Evolutionary conservation across 2,113 vertebrate species (phyloP).

Genomic region (Danio rerio): GRCz12tu NC_133184.1:27206001-27206500

Average conservation of each 20-base stretch:
- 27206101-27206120: constrained; percentile 24
- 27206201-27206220: constrained; percentile 13
- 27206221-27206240: constrained; percentile 38
- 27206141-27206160: constrained; percentile 48
- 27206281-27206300: constrained; percentile 31
- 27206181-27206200: constrained; percentile 45
- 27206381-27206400: neutral
- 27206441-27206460: too few species aligned
- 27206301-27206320: constrained; percentile 5
- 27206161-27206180: constrained; percentile 35
- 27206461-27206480: too few species aligned
- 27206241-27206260: constrained; percentile 51
- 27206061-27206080: neutral
- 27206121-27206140: constrained; percentile 35
- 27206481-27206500: too few species aligned
- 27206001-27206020: constrained; percentile 47
- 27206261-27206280: constrained; percentile 43
- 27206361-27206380: neutral
- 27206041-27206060: constrained; percentile 35
- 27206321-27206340: neutral
- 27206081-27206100: constrained; percentile 36
- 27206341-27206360: neutral
- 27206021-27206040: constrained; percentile 37
- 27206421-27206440: too few species aligned
- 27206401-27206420: neutral